Evolutionary conservation across 2,113 vertebrate species (phyloP).

Genomic region (Pseudorhombus dupliciocellatus): DNA sequence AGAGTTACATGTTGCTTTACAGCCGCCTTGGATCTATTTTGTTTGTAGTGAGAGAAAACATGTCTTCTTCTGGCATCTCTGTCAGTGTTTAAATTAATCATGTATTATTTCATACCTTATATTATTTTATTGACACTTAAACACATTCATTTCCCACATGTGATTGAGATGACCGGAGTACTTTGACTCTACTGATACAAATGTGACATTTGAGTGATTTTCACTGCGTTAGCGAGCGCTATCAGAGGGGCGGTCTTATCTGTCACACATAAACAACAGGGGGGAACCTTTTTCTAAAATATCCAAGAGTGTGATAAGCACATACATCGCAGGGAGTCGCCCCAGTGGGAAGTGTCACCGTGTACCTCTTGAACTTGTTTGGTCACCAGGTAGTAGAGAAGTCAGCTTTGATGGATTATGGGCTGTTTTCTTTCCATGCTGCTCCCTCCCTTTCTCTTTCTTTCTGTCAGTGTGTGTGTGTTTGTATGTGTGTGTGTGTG

Average conservation of each 20-base stretch:
- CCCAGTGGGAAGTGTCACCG: slow-evolving; percentile 33
- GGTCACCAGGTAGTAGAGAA: slow-evolving; percentile 42
- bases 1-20: neutral
- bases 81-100: neutral
- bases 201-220: slow-evolving; percentile 61
- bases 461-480: neutral
- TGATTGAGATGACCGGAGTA: slow-evolving; percentile 14
- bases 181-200: slow-evolving; percentile 24
- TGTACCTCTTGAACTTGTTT: slow-evolving; percentile 30
- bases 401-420: slow-evolving; percentile 67
- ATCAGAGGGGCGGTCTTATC: slow-evolving; percentile 34
- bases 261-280: slow-evolving; percentile 44
- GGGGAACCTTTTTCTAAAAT: slow-evolving; percentile 24
- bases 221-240: slow-evolving; percentile 32
- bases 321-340: slow-evolving; percentile 10
- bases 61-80: slow-evolving; percentile 4
- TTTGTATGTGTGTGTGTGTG: neutral
- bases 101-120: neutral
- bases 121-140: neutral
- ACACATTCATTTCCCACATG: neutral
- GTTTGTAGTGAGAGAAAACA: slow-evolving; percentile 7
- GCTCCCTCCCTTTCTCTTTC: neutral
- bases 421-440: slow-evolving; percentile 22
- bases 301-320: slow-evolving; percentile 22
- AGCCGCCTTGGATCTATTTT: neutral